These are phyloP conservation scores for Cheumatopsyche charites DNA, from an alignment of 1,140 invertebrate genomes.

Conservation along the genomic window DNA sequence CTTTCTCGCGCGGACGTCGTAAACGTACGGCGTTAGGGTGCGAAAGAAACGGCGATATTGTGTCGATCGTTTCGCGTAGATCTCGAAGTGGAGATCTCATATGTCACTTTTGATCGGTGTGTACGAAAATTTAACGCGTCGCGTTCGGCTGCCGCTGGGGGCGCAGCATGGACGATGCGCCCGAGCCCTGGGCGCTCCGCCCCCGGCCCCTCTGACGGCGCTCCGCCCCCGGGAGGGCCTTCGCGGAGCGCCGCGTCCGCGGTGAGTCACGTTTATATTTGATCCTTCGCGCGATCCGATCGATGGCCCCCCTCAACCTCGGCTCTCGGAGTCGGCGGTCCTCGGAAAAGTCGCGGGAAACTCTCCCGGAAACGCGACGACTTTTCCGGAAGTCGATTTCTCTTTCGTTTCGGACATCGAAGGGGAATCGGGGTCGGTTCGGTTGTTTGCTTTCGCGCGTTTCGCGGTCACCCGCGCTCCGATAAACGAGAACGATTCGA, in stretches of 20 bases:
- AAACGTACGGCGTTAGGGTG: too few relatives aligned
- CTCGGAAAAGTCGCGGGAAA: slow-evolving; percentile 12
- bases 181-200: slow-evolving; percentile 3
- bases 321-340: too few relatives aligned
- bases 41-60: not conserved
- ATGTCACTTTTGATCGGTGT: slow-evolving; percentile 40
- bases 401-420: not conserved
- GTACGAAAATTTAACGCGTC: slow-evolving; percentile 35
- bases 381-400: not conserved
- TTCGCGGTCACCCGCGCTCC: not conserved
- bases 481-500: too few relatives aligned
- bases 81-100: slow-evolving; percentile 36
- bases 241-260: slow-evolving; percentile 14
- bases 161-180: not conserved
- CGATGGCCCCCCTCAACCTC: slow-evolving; percentile 27
- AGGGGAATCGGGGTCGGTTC: not conserved
- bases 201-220: slow-evolving; percentile 35
- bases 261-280: slow-evolving; percentile 48
- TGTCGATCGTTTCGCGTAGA: slow-evolving; percentile 35
- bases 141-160: slow-evolving; percentile 7
- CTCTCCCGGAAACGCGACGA: not conserved
- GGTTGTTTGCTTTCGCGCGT: not conserved
- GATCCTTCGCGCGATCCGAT: slow-evolving; percentile 42
- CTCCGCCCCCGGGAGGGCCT: not conserved
- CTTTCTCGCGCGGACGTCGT: too few relatives aligned